These are phyloP conservation scores for Ptychodera flava DNA, from an alignment of 35 echinoderm and acorn worm species.

Conservation along the genomic window DNA sequence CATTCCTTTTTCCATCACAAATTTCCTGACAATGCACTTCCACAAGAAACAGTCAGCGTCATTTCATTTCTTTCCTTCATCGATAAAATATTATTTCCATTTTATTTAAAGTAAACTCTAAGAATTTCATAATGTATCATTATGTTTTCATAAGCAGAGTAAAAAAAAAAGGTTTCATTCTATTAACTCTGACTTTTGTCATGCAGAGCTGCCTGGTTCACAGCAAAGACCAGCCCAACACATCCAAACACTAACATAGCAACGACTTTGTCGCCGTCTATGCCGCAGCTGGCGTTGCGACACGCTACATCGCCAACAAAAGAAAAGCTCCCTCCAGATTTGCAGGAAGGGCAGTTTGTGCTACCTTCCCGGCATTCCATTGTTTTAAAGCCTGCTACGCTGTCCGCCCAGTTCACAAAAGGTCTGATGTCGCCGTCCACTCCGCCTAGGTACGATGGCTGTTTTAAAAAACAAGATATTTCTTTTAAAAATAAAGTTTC, in stretches of 20 bases:
- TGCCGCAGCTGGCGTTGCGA: neutral
- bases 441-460: neutral
- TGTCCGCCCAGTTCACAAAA: slow-evolving; percentile 30
- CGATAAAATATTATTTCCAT: too few species aligned
- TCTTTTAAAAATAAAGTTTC: too few species aligned
- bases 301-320: neutral
- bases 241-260: neutral
- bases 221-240: neutral
- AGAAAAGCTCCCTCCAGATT: neutral
- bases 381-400: slow-evolving; percentile 23
- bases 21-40: too few species aligned
- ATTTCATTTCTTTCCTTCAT: too few species aligned
- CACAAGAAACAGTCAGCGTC: too few species aligned
- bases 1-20: too few species aligned
- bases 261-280: neutral
- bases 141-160: neutral
- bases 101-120: neutral
- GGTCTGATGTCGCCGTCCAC: neutral
- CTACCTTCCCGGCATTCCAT: slow-evolving; percentile 31
- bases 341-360: slow-evolving; percentile 4
- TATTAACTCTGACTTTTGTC: neutral
- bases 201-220: neutral
- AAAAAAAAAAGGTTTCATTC: neutral
- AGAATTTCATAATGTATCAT: neutral
- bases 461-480: too few species aligned